A percentile compares a stretch with the other conserved stretches of the same genome.
Conservation (phyloP, 2,113 vertebrate genomes). For the Coracopsis vasa region DNA sequence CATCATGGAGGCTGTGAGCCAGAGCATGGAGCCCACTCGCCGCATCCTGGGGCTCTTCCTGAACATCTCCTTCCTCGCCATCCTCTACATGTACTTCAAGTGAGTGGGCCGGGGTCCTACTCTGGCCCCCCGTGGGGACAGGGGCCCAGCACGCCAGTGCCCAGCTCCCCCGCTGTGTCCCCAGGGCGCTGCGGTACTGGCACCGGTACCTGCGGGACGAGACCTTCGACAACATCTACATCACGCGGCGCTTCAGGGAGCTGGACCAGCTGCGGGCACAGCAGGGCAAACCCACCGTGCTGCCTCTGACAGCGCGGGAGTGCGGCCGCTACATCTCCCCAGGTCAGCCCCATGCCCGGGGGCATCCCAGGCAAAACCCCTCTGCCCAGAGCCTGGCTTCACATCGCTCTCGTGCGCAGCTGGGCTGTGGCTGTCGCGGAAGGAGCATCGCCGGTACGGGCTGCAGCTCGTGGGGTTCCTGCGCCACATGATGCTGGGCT, state of each 20-base stretch:
- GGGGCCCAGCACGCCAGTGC: fast-evolving
- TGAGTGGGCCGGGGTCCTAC: constrained; percentile 57
- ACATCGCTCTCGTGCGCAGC: fast-evolving
- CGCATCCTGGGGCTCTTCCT: constrained; percentile 59
- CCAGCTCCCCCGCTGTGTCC: fast-evolving
- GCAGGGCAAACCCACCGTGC: constrained; percentile 69
- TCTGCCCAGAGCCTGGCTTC: neutral
- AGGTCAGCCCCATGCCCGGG: neutral
- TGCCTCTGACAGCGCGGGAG: constrained; percentile 80
- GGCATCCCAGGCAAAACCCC: neutral
- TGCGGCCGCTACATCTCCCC: constrained; percentile 77
- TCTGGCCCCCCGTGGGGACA: fast-evolving
- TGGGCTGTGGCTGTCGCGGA: constrained; percentile 65
- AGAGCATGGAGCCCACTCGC: constrained; percentile 41
- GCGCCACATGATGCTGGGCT: constrained; percentile 68
- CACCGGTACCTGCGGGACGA: constrained; percentile 76
- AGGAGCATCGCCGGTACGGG: constrained; percentile 54
- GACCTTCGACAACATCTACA: constrained; percentile 85
- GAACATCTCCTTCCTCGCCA: constrained; percentile 68
- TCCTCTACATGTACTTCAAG: constrained; percentile 77
- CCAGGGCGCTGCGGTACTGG: constrained; percentile 80
- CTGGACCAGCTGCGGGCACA: constrained; percentile 69
- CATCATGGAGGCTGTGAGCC: constrained; percentile 75
- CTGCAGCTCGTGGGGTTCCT: constrained; percentile 60
- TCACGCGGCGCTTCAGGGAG: constrained; percentile 76